Conservation (phyloP, 1,140 invertebrate genomes). For the Agrypnia vestita region DNA sequence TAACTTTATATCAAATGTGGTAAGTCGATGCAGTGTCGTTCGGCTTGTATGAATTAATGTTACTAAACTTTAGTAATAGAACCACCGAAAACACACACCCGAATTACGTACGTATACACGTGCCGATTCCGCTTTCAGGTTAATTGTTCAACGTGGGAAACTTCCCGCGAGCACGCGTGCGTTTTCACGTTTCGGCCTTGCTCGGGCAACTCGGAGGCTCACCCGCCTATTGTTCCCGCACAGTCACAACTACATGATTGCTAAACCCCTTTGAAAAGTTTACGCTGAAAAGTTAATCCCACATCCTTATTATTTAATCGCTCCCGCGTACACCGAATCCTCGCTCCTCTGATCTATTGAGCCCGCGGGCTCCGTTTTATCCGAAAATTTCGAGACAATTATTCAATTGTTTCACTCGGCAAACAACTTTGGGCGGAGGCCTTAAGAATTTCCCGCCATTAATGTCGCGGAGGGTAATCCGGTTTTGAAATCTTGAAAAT, state of each 20-base stretch:
- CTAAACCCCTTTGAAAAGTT: slow-evolving; percentile 33
- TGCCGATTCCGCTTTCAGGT: slow-evolving; percentile 40
- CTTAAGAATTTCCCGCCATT: slow-evolving; percentile 42
- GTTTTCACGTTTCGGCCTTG: slow-evolving; percentile 39
- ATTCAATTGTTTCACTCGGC: slow-evolving; percentile 46
- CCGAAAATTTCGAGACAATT: slow-evolving; percentile 34
- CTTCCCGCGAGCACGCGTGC: slow-evolving; percentile 35
- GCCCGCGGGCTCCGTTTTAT: slow-evolving; percentile 32
- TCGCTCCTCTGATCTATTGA: slow-evolving; percentile 23
- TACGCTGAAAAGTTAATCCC: slow-evolving; percentile 41
- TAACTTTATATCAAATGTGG: too few species aligned
- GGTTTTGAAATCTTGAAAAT: slow-evolving; percentile 44
- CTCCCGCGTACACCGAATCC: slow-evolving; percentile 2
- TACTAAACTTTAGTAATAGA: slow-evolving; percentile 20
- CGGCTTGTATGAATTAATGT: slow-evolving; percentile 14
- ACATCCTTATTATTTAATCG: slow-evolving; percentile 47
- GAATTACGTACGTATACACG: slow-evolving; percentile 21
- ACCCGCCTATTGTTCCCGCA: slow-evolving; percentile 31
- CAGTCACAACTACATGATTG: slow-evolving; percentile 44
- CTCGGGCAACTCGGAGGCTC: slow-evolving; percentile 23
- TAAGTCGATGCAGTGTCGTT: not conserved
- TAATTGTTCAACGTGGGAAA: slow-evolving; percentile 45
- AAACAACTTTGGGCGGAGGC: slow-evolving; percentile 26
- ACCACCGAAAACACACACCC: slow-evolving; percentile 35
- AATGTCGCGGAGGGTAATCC: slow-evolving; percentile 27